These are phyloP conservation scores for Hesperia comma DNA, from an alignment of 2,888 invertebrate genomes.

Conservation along the genomic window DNA sequence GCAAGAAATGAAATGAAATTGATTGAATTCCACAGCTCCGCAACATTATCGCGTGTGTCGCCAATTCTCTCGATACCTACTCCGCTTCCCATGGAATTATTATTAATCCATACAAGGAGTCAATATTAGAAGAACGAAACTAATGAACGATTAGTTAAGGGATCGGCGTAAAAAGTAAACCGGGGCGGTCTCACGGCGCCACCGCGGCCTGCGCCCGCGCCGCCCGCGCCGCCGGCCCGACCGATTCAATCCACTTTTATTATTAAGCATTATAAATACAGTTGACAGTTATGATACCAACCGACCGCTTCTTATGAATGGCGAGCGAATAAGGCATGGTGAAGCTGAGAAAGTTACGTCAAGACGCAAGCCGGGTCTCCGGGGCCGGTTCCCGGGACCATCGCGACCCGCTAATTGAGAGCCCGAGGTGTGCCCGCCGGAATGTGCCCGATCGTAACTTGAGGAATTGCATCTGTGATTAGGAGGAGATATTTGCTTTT, in stretches of 20 bases:
- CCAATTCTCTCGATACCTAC: conserved; percentile 31
- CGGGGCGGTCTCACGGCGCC: conserved; percentile 26
- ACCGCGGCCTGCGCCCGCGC: not conserved
- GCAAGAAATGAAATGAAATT: conserved; percentile 33
- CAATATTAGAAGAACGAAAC: conserved; percentile 35
- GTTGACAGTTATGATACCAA: conserved; percentile 2
- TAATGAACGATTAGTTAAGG: conserved; percentile 35
- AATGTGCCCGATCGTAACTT: too few species aligned
- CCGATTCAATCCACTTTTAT: not conserved
- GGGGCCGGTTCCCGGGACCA: too few species aligned
- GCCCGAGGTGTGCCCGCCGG: too few species aligned
- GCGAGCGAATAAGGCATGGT: not conserved
- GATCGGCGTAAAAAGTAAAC: conserved; percentile 29
- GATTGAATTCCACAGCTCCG: conserved; percentile 10
- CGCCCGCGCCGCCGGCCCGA: too few species aligned
- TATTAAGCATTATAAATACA: conserved; percentile 3
- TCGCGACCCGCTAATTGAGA: too few species aligned
- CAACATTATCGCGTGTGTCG: conserved; percentile 17
- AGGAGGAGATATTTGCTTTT: too few species aligned
- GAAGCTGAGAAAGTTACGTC: conserved; percentile 1
- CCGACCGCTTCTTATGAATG: conserved; percentile 11
- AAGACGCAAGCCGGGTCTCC: not conserved
- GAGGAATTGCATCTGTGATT: too few species aligned
- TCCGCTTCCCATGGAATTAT: conserved; percentile 36
- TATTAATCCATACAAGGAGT: conserved; percentile 32